A percentile compares a stretch with the other conserved stretches of the same genome.
Evolutionary conservation across 2,113 vertebrate species (phyloP).

Genomic region (Nesoenas mayeri): DNA sequence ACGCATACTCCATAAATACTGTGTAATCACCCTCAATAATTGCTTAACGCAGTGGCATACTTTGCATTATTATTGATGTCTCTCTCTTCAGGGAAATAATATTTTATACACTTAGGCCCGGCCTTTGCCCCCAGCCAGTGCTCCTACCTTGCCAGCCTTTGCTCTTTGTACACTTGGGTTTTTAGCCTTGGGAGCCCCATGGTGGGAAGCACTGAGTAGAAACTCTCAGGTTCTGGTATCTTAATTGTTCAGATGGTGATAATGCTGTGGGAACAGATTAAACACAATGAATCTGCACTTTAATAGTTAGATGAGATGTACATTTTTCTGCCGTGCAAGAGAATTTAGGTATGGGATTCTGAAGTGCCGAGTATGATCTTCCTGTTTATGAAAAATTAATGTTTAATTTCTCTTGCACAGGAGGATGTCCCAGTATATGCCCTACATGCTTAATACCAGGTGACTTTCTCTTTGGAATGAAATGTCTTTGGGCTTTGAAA

Average conservation of each 20-base stretch:
- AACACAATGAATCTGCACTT: background rate
- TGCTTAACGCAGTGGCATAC: background rate
- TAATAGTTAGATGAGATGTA: background rate
- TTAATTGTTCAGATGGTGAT: background rate
- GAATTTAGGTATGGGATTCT: background rate
- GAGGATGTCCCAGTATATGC: background rate
- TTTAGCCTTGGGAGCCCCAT: background rate
- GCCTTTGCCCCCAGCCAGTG: background rate
- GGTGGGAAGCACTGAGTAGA: background rate
- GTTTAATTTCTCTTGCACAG: background rate
- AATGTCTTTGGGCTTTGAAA: background rate
- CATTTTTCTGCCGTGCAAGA: background rate
- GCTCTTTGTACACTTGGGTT: background rate
- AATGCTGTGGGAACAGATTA: background rate
- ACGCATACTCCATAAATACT: background rate
- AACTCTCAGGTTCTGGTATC: background rate
- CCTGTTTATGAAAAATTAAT: background rate
- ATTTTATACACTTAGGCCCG: background rate
- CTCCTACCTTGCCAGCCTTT: background rate
- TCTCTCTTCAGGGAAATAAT: background rate
- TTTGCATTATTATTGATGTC: background rate
- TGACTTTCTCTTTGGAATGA: background rate
- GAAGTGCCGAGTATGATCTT: background rate
- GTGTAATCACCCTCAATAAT: background rate
- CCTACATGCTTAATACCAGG: accelerated